Base-by-base conservation (phyloP, 2,797 vertebrate genomes). In the Sebastes itinus region DNA sequence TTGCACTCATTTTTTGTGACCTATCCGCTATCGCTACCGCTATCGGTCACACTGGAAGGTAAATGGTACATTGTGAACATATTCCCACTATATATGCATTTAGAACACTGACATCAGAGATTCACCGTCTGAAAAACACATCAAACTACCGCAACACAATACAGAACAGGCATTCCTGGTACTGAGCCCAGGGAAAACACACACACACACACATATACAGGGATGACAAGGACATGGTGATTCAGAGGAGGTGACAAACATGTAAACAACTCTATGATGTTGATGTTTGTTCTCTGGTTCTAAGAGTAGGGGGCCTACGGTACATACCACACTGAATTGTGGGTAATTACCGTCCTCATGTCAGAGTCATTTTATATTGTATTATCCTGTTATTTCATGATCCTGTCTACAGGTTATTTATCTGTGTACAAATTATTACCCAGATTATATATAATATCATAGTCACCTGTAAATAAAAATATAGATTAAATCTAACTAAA, bases 191-290 rank as follows among this genome's bases (percentile, higher is more conserved):
- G 7, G 8, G n/a, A 18, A 56, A 4, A 55, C 38, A 59, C 52
- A 32, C 69, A 16, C 49, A 38, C 16, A 42, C 16, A 13, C 33
- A 60, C 12, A 27, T 27, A 18, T 18, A 46, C 42, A 49, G 18
- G 18, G 46, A 59, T 68, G 70, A 84, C 82, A 72, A 70, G 64
- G 73, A 77, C 66, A 56, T 2, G 0, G 42, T n/a, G 70, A 81
- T 68, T 75, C 52, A 58, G 62, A 60, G 55, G 33, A 80, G 70
- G 49, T 61, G 69, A 62, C 49, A 78, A 75, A 82, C 49, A 71
- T 74, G 64, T 27, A 72, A 77, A 79, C 63, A 78, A 33, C 46
- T 62, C 23, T 52, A 30, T 62, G 69, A 79, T 65, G 72, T 60
- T 22, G 27, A 13, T 70, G 67, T 77, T 68, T 78, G 58, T 18